Evolutionary conservation across 92 coral and sea anemone species (phyloP).

Genomic region (Diadumene lineata): DNA sequence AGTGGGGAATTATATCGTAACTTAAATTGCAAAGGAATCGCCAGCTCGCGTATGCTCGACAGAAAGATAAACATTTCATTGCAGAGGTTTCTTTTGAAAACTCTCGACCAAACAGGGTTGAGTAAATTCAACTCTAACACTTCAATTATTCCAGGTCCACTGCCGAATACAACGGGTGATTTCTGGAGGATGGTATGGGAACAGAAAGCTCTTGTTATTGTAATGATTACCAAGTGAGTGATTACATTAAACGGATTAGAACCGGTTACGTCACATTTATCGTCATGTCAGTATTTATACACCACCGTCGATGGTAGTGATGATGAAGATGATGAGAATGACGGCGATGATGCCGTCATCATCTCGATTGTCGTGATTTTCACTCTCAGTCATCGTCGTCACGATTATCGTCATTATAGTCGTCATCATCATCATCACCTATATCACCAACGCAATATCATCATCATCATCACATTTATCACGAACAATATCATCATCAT

Average conservation of each 20-base stretch:
- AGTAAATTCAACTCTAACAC: not conserved
- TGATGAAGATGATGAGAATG: too few species aligned
- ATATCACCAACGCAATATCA: not conserved
- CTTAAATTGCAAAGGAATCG: too few species aligned
- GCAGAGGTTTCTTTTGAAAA: too few species aligned
- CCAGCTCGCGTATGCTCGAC: too few species aligned
- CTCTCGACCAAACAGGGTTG: too few species aligned
- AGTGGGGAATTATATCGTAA: too few species aligned
- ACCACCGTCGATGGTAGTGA: too few species aligned
- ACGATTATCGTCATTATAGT: not conserved
- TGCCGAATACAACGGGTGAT: conserved; percentile 78
- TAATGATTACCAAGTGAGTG: conserved; percentile 90
- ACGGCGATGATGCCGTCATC: too few species aligned
- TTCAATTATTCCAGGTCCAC: conserved; percentile 60
- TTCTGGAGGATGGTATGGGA: conserved; percentile 99
- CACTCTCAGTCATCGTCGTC: not conserved
- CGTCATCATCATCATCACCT: not conserved
- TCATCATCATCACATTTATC: not conserved
- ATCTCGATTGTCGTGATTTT: not conserved
- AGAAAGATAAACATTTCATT: too few species aligned
- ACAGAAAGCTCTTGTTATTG: conserved; percentile 71
- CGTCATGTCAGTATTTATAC: too few species aligned
- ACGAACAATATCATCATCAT: not conserved
- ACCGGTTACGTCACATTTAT: too few species aligned
- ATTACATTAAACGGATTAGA: not conserved